Base-by-base conservation (phyloP, 92 coral and sea anemone species). In the Plumapathes pennacea region DNA sequence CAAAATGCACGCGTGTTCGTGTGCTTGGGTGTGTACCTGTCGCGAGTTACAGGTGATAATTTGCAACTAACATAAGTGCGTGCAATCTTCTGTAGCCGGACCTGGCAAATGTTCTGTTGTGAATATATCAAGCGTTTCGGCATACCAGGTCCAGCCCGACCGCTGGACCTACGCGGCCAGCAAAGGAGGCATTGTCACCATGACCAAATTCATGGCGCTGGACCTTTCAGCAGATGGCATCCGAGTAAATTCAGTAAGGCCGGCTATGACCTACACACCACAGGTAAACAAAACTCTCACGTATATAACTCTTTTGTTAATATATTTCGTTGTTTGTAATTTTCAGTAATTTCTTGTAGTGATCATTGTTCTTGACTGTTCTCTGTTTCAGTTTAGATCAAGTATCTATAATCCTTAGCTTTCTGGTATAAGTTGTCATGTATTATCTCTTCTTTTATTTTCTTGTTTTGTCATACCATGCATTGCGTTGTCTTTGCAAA, bases 121-220 rank as follows among this genome's bases (percentile, higher is more conserved):
- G 18, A 62, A 62, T 49, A 38, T 62, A 22, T 32, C 59, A 13
- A 62, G 70, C 34, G 46, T 32, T 25, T 32, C 23, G 20, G 57
- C 57, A 25, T 42, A 62, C 23, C 70, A 57, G 19, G 70, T 36
- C 4, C 15, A 32, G 11, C 47, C 59, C 11, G 56, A 26, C n/a
- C 59, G 32, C 8, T 71, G 80, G 86, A 72, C 34, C 13, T 80
- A 80, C 20, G 25, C 40, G 4, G 58, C 80, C 2, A 63, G 80
- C 38, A 80, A 72, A 48, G 86, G 71, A 2, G 86, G 75, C 29
- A 66, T 80, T 7, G 46, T 70, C 9, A 29, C 86, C 12, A 41
- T 81, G 81, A 58, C 77, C 27, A 74, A 55, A 44, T 68, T 77
- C 23, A 81, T 81, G 88, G 82, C 77, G 21, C 46, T 77, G 21